These are phyloP conservation scores for Excalfactoria chinensis DNA, from an alignment of 2,113 vertebrate species.

Conservation along the genomic window DNA sequence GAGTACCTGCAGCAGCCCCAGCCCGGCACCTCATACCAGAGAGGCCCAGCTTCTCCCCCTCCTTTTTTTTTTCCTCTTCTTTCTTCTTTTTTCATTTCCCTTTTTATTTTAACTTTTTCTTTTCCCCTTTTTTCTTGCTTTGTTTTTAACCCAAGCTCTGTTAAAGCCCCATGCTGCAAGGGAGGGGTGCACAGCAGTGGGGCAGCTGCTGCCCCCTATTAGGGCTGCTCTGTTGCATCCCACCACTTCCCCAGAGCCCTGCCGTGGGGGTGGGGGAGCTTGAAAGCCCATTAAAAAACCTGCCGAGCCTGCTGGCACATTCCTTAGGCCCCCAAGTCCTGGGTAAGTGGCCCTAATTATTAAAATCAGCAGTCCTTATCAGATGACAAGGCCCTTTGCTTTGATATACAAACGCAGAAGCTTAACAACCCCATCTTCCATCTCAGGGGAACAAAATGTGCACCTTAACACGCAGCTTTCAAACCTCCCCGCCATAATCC, in stretches of 20 bases:
- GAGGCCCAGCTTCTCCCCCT: conserved; percentile 74
- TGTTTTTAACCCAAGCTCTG: not conserved
- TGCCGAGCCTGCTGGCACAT: conserved; percentile 65
- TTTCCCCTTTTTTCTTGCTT: not conserved
- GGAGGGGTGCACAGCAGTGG: conserved; percentile 60
- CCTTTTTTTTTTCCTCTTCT: not conserved
- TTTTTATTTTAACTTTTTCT: not conserved
- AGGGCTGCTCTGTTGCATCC: conserved; percentile 55
- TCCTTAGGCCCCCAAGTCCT: conserved; percentile 52
- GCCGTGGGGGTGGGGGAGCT: conserved; percentile 26
- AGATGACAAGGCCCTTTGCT: conserved; percentile 49
- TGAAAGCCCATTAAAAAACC: conserved; percentile 48
- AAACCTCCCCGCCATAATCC: conserved; percentile 40
- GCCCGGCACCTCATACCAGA: conserved; percentile 79
- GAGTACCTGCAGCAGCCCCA: conserved; percentile 82
- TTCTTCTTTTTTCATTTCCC: not conserved
- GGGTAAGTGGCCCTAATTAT: conserved; percentile 72
- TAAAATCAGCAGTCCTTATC: conserved; percentile 68
- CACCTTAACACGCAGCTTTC: not conserved
- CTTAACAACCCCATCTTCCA: conserved; percentile 46
- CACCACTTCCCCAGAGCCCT: conserved; percentile 24
- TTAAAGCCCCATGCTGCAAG: not conserved
- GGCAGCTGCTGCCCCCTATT: conserved; percentile 54
- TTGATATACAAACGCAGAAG: conserved; percentile 62
- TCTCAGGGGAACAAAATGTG: conserved; percentile 47